phyloP scores from a whole-genome alignment of 2,797 vertebrate genomes.

The Parambassis ranga region DNA sequence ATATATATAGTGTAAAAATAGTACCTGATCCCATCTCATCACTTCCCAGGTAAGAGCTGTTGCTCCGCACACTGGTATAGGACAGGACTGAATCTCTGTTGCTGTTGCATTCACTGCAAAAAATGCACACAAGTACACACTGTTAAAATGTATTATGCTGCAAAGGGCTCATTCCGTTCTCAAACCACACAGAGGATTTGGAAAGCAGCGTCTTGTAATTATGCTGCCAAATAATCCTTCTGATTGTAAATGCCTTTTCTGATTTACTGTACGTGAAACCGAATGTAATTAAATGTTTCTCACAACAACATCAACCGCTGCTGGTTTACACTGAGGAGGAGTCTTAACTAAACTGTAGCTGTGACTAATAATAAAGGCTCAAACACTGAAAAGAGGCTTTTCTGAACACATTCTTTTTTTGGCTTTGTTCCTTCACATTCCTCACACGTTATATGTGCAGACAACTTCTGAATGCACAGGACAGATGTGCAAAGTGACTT shows the following conservation, averaged over 20 bases:
- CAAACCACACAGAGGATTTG: constrained; percentile 48
- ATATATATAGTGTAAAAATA: too few relatives aligned
- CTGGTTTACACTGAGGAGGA: constrained; percentile 23
- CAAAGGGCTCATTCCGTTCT: constrained; percentile 34
- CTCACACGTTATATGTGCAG: neutral
- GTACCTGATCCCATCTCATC: constrained; percentile 99
- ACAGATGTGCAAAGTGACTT: constrained; percentile 5
- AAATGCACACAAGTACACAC: constrained; percentile 14
- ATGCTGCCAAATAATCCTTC: constrained; percentile 56
- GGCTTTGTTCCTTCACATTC: neutral
- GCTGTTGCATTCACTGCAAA: constrained; percentile 94
- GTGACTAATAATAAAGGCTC: neutral
- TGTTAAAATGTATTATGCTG: constrained; percentile 15
- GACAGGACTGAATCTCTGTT: constrained; percentile 97
- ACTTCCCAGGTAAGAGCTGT: constrained; percentile 97
- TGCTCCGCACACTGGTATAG: constrained; percentile 96
- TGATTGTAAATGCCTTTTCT: constrained; percentile 53
- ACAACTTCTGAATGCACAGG: neutral
- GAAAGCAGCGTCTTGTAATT: constrained; percentile 59
- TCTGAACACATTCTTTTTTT: neutral
- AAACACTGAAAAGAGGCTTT: neutral
- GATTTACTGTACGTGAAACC: constrained; percentile 55
- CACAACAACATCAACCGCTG: constrained; percentile 30
- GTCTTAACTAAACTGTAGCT: constrained; percentile 26
- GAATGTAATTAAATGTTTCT: constrained; percentile 60